Evolutionary conservation across 1,140 invertebrate species (phyloP), one percentile per base, ranked within the genome.

Genomic region (Drosophila lini): DNA sequence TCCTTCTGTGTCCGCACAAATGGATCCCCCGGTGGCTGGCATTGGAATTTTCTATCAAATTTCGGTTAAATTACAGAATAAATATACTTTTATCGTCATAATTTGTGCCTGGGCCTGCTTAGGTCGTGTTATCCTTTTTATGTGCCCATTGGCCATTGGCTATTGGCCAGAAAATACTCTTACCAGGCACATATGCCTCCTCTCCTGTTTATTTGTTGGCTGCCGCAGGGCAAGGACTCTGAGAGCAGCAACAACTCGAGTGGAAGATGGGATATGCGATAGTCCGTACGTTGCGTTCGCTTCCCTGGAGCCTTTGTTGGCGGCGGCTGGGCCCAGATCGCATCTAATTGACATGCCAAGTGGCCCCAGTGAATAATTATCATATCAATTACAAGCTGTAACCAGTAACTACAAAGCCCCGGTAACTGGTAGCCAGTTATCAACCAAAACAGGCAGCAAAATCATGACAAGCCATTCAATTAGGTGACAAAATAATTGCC

Each of bases 71-170:
- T 89, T 81, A 58, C 84, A 73, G 78, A 89, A 84, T 89, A 89
- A 89, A 89, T 89, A 79, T 77, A 79, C 80, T 89, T 89, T 89
- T 89, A 89, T 89, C 74, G 67, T 79, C 78, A 89, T 89, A 89
- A 89, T 89, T 89, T 89, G 78, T 73, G 74, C 65, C 60, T 50
- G 56, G 64, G 48, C 74, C 59, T 77, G 73, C 74, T 67, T 47
- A 41, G 55, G 64, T 60, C 69, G 59, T 78, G 76, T 80, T 83
- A 80, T 89, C 76, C 80, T 74, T 80, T 88, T 55, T 63, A 63
- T 81, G 52, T 45, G 55, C 34, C 38, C 56, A 63, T 22, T 15
- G 50, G 50, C 48, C 28, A 47, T 28, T 28, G 45, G 45, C 45
- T 25, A 34, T 52, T 13, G 31, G 16, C 16, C 50, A 52, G 10